Base-by-base conservation (phyloP, 2,797 vertebrate species). In the Liasis olivaceus region DNA sequence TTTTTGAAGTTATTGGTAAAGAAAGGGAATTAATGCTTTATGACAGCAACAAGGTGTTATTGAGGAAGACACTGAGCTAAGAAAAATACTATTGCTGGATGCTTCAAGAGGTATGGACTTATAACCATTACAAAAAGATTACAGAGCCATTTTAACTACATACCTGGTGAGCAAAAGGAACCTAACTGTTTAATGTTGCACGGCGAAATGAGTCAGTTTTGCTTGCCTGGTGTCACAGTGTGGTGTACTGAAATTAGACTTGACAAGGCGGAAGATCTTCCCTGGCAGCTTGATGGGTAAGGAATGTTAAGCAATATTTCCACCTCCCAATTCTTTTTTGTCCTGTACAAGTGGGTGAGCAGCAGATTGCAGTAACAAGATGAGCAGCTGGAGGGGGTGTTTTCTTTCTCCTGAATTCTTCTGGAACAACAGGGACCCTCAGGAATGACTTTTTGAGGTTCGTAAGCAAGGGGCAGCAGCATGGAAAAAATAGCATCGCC, bases 11-110 rank as follows among this genome's bases (percentile, higher is more conserved):
- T 9, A 87, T 64, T 54, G 62, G 1, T 17, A 2, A 47, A 77
- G 88, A 20, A 24, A 28, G 24, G 31, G 66, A 42, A 42, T 42
- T 3, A 22, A 77, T 42, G 47, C 87, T 56, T 81, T 85, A 90
- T 92, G 91, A 72, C 90, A 93, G 66, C 88, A 84, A 81, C 92
- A 84, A 26, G 15, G 89, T 91, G 89, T 15, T 87, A 11, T 94
- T 84, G 26, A 94, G 56, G 87, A n/a, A 91, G 87, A 90, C n/a
- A 47, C 58, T 88, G 91, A 85, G 14, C 64, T 22, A 91, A 92
- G 66, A 92, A 69, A 58, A 63, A 51, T 92, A 0, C 20, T 31
- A n/a, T 93, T 94, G 94, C 5, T 92, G 59, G 15, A 88, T 60
- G 94, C 14, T 64, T 72, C 13, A 26, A 47, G 59, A n/a, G 63